Conservation (phyloP, 1,140 invertebrate genomes). For the Trachelipus rathkii region DNA sequence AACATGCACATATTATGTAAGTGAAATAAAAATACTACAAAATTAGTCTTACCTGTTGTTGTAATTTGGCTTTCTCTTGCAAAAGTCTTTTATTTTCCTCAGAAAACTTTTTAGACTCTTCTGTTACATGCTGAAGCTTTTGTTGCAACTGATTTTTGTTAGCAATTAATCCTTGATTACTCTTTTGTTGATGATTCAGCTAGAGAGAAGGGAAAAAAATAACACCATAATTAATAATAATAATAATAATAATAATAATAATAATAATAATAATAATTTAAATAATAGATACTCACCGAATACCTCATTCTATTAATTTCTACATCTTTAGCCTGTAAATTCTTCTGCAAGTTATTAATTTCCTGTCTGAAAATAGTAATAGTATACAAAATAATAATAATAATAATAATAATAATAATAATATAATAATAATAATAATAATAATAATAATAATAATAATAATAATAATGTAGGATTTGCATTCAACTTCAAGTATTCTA, state of each 20-base stretch:
- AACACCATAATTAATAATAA: no score
- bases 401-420: no score
- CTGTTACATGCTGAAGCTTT: constrained; percentile 25
- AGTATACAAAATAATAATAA: background rate
- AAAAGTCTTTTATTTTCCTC: constrained; percentile 36
- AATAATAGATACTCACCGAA: background rate
- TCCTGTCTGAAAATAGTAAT: background rate
- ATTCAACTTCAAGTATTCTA: no score
- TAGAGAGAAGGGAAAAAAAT: background rate
- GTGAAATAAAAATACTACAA: no score
- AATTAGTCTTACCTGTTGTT: constrained; percentile 21
- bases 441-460: no score
- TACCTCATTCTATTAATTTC: background rate
- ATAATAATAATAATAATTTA: no score
- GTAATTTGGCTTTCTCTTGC: constrained; percentile 28
- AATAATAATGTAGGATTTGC: no score
- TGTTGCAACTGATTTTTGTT: constrained; percentile 35
- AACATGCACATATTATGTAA: no score
- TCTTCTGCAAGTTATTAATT: background rate
- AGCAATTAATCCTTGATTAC: constrained; percentile 33
- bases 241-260: no score
- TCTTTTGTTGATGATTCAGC: constrained; percentile 37
- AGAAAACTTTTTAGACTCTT: constrained; percentile 30
- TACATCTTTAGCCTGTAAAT: background rate
- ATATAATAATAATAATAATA: no score